phyloP scores from a whole-genome alignment of 2,888 invertebrate genomes.

The Invenusta paracnida region DNA sequence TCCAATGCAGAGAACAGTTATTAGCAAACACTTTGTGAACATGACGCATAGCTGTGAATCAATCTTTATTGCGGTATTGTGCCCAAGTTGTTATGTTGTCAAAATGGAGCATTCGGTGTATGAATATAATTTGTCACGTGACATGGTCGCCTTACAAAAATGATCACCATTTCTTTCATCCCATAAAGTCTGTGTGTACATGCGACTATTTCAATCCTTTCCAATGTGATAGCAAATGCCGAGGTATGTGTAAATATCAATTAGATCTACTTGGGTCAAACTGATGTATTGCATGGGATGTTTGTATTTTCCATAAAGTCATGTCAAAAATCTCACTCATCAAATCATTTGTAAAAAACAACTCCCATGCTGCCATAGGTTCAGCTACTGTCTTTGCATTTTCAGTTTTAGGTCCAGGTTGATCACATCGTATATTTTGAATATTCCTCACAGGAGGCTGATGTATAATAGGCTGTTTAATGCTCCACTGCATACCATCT shows the following conservation, averaged over 20 bases:
- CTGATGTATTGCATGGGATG: not conserved
- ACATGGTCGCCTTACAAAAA: conserved; percentile 13
- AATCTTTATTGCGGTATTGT: conserved; percentile 4
- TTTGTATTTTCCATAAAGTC: conserved; percentile 7
- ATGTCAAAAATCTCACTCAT: conserved; percentile 17
- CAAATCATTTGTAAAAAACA: conserved; percentile 20
- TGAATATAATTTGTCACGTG: conserved; percentile 1
- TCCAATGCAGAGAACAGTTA: conserved; percentile 7
- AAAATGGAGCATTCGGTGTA: conserved; percentile 22
- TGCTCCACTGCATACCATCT: conserved; percentile 17
- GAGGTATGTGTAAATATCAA: conserved; percentile 21
- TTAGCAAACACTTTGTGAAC: not conserved
- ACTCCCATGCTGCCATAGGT: conserved; percentile 29
- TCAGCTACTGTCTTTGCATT: conserved; percentile 15
- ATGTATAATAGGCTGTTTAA: not conserved
- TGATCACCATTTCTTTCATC: not conserved
- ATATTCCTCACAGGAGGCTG: conserved; percentile 23
- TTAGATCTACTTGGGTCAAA: conserved; percentile 10
- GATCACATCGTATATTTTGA: conserved; percentile 7
- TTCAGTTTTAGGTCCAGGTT: conserved; percentile 9
- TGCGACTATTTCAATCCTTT: conserved; percentile 15
- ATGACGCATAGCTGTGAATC: conserved; percentile 23
- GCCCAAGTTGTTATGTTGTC: conserved; percentile 7
- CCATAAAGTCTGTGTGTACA: conserved; percentile 8
- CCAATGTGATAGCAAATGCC: conserved; percentile 13